Conservation (phyloP, 2,888 invertebrate species). For the Physocephala rufipes region DNA sequence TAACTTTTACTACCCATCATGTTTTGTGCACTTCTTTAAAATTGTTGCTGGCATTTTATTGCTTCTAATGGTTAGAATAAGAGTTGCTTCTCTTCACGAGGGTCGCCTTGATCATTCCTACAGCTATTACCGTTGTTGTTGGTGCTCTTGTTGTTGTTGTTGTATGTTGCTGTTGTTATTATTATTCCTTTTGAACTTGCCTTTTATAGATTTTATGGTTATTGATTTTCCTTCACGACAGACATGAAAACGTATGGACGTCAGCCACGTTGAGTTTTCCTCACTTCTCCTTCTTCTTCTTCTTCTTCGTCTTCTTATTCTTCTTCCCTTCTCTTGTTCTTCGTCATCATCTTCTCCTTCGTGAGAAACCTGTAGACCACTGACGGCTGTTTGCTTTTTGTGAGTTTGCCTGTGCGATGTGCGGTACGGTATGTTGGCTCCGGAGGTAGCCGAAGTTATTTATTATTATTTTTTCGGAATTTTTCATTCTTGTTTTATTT, state of each 20-base stretch:
- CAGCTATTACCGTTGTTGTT: background rate
- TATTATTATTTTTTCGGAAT: too few relatives aligned
- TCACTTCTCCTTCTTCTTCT: background rate
- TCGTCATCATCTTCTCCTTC: background rate
- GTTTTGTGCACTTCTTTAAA: conserved; percentile 4
- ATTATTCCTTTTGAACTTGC: conserved; percentile 24
- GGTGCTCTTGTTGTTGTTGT: background rate
- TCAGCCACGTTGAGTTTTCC: background rate
- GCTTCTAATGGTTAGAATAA: background rate
- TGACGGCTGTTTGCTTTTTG: background rate
- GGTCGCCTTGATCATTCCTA: background rate
- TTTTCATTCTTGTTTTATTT: too few relatives aligned
- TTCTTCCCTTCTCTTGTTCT: background rate
- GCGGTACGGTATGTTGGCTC: too few relatives aligned
- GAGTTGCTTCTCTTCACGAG: background rate
- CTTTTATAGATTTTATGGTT: conserved; percentile 31
- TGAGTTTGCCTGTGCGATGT: background rate
- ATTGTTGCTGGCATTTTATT: conserved; percentile 14
- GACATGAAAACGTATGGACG: background rate
- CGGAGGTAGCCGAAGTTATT: too few relatives aligned
- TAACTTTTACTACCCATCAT: background rate
- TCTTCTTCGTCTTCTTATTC: background rate
- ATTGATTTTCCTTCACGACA: conserved; percentile 21
- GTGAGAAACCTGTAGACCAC: too few relatives aligned
- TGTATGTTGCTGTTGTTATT: background rate